Evolutionary conservation across 2,888 invertebrate genomes (phyloP), one percentile per base, ranked within the genome.

Genomic region (Flexamia atlantica): DNA sequence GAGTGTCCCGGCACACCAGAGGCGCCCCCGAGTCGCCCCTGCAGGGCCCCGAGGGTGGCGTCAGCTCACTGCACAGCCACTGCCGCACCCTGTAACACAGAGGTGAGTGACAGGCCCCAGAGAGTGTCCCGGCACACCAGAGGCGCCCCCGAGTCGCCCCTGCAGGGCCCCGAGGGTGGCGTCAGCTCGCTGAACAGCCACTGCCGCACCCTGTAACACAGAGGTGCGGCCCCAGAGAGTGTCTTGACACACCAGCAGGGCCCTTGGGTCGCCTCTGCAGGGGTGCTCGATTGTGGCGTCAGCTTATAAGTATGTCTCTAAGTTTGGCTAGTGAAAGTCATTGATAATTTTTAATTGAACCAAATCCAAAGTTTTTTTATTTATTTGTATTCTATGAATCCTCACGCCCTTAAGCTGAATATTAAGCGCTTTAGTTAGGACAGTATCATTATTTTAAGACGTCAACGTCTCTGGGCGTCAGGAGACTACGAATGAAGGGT

Each of bases 131-230:
- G 36, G 36, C 72, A 72, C 20, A 72, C 72, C 20, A 72, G 72
- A 9, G 72, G 72, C 10, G 72, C 32, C 20, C 72, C 72, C 7
- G 72, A 72, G 72, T 72, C 72, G 5, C 72, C 72, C 17, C 12
- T 36, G 72, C 72, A 72, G 20, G 72, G 72, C 23, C 72, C 72
- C 17, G 72, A 72, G 72, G 30, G 36, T 17, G 72, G 36, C 72
- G 9, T 17, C n/a, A 36, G 32, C n/a, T 72, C 40, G 7, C 36
- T n/a, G 23, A 32, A 72, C 14, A 72, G n/a, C 72, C 72, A 72
- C 14, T 23, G 14, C 3, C 20, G 7, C 23, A 72, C 72, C 23
- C 72, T 72, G 40, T 7, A 57, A 57, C 57, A 57, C 12, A 9
- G 12, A 40, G 40, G 40, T 40, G 7, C 7, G n/a, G 20, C 72